phyloP scores from a whole-genome alignment of 2,113 vertebrate species.

The Lipophrys pholis region DNA sequence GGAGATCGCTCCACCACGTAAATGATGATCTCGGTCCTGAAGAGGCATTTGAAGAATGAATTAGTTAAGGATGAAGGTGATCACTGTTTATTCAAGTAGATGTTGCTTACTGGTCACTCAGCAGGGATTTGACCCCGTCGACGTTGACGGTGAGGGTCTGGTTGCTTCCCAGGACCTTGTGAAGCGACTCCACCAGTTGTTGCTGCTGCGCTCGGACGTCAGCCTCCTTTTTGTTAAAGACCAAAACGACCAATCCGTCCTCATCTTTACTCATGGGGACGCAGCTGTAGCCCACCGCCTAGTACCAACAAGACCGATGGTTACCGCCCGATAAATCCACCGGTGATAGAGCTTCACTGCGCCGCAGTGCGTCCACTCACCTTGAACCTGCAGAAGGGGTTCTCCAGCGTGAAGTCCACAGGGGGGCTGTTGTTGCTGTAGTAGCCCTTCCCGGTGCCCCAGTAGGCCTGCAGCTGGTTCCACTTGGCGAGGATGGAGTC shows the following conservation, averaged over 20 bases:
- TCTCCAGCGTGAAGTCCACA: conserved; percentile 96
- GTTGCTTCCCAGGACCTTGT: conserved; percentile 92
- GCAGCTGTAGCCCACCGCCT: conserved; percentile 97
- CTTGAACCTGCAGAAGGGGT: conserved; percentile 98
- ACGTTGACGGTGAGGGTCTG: conserved; percentile 93
- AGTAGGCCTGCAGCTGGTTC: conserved; percentile 99
- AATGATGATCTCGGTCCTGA: conserved; percentile 94
- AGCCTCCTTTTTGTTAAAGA: conserved; percentile 92
- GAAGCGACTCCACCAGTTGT: conserved; percentile 94
- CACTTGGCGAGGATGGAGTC: conserved; percentile 97
- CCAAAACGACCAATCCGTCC: conserved; percentile 92
- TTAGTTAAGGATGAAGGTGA: no score
- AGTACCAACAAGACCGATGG: conserved; percentile 15
- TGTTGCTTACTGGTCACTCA: conserved; percentile 96
- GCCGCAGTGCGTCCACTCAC: no score
- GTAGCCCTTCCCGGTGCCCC: conserved; percentile 97
- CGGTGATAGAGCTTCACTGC: fast-evolving
- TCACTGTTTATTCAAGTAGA: no score
- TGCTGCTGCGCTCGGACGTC: conserved; percentile 95
- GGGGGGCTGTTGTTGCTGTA: conserved; percentile 92
- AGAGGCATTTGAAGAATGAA: no score
- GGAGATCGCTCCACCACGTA: conserved; percentile 95
- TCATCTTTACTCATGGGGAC: conserved; percentile 94
- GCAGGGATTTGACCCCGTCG: conserved; percentile 92
- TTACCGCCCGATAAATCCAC: neutral